Evolutionary conservation across 1,140 invertebrate species (phyloP).

Genomic region (Caenorhabditis remanei): DNA sequence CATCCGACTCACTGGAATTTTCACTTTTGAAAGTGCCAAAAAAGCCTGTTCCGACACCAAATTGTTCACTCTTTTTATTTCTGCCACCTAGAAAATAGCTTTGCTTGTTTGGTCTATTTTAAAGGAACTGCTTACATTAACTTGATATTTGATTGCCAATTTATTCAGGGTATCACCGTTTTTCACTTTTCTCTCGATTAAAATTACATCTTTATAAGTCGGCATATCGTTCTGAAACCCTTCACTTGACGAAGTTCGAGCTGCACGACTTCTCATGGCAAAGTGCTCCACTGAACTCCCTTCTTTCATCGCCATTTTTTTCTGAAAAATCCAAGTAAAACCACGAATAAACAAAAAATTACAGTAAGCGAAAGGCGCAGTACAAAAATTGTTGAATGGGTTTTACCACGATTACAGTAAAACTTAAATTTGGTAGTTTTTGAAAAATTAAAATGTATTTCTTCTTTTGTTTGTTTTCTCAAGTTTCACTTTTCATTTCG

Average conservation of each 20-base stretch:
- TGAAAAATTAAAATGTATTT: not conserved
- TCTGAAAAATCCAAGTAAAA: constrained; percentile 12
- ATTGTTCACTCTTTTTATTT: constrained; percentile 65
- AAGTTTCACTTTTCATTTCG: too few species aligned
- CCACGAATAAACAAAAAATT: not conserved
- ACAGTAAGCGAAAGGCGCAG: not conserved
- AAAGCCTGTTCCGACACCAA: constrained; percentile 64
- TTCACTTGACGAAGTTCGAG: constrained; percentile 51
- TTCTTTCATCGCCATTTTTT: constrained; percentile 40
- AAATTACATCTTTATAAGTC: constrained; percentile 56
- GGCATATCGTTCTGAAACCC: constrained; percentile 25
- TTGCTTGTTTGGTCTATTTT: not conserved
- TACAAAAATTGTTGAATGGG: not conserved
- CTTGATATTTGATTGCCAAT: constrained; percentile 62
- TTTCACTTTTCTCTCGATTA: constrained; percentile 62
- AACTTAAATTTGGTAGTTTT: not conserved
- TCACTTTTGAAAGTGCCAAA: constrained; percentile 60
- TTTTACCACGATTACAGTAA: not conserved
- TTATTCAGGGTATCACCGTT: constrained; percentile 65
- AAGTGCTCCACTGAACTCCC: constrained; percentile 44
- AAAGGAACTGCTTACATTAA: constrained; percentile 60
- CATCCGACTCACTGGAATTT: constrained; percentile 63
- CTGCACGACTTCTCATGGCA: constrained; percentile 55
- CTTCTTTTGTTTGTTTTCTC: too few species aligned
- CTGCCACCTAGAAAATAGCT: constrained; percentile 63